Evolutionary conservation across 2,113 vertebrate species (phyloP), one percentile per base, ranked within the genome.

Genomic region (Acinonyx jubatus): DNA sequence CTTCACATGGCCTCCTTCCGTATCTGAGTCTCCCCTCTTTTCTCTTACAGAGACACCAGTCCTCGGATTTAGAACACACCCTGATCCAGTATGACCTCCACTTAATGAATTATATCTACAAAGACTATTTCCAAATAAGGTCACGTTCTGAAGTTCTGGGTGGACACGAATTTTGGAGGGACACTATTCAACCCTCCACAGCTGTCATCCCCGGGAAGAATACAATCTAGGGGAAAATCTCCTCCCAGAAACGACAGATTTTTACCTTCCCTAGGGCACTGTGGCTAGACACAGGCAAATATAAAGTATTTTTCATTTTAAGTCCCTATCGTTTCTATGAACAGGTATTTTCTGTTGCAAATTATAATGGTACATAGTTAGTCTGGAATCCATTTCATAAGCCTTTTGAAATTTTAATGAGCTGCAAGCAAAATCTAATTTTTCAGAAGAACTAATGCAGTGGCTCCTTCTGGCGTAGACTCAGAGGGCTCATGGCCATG

Each of bases 391-490:
- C 36, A 50, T 94, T 93, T 91, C 73, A 52, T 3, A 21, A 69
- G 33, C 31, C 83, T 96, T 92, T 65, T 48, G 65, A 95, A 78
- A 94, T 81, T 82, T 91, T 94, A 69, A 83, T 88, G 36, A 80
- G 19, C 27, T 87, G 5, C 16, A 93, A 88, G 80, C 13, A 91
- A 93, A 73, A 74, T 38, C 23, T 38, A 55, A 52, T 81, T 94
- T 95, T 96, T 91, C 89, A 80, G 63, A 81, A 65, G 36, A 85
- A 48, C 52, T 48, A 84, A 57, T 5, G 31, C 19, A n/a, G 10
- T 27, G 8, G 15, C 14, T 66, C 50, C 18, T 88, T n/a, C 84
- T 50, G 18, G 52, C 63, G 61, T 13, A 86, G 57, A 61, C 31
- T 74, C 19, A 78, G 76, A 89, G 13, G 85, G 88, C 71, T 93